Percentiles rank a stretch among this genome's conserved stretches.
phyloP scores from a whole-genome alignment of 2,113 vertebrate genomes.

The Tragelaphus buxtoni region DNA sequence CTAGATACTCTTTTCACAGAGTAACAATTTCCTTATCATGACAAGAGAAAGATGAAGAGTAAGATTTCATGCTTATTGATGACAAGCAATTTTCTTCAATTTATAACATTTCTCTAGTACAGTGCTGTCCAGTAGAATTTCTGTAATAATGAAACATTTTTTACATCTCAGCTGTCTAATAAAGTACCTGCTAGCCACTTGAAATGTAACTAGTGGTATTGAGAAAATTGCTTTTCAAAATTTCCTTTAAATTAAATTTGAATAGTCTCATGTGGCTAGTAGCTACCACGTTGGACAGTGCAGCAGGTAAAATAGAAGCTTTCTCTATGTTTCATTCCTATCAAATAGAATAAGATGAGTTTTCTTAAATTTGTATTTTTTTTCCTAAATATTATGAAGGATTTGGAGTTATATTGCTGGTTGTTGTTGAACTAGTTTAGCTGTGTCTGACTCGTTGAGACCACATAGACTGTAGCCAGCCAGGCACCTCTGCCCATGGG shows the following conservation, averaged over 20 bases:
- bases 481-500: not conserved
- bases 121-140: not conserved
- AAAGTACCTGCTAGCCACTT: not conserved
- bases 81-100: conserved; percentile 29
- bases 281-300: not conserved
- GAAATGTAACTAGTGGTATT: not conserved
- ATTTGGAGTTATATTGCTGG: not conserved
- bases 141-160: not conserved
- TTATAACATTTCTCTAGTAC: not conserved
- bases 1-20: not conserved
- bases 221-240: not conserved
- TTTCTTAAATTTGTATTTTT: not conserved
- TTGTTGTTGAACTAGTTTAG: not conserved
- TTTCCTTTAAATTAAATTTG: not conserved
- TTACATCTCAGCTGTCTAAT: not conserved
- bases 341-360: not conserved
- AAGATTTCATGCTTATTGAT: not conserved
- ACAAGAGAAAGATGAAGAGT: not conserved
- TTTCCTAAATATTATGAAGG: not conserved
- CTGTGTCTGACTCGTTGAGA: not conserved
- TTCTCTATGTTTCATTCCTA: not conserved
- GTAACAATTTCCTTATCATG: not conserved
- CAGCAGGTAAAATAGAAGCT: not conserved
- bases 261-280: not conserved
- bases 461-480: not conserved